Evolutionary conservation across 2,888 invertebrate genomes (phyloP).

Genomic region (Anthoptus insignis): DNA sequence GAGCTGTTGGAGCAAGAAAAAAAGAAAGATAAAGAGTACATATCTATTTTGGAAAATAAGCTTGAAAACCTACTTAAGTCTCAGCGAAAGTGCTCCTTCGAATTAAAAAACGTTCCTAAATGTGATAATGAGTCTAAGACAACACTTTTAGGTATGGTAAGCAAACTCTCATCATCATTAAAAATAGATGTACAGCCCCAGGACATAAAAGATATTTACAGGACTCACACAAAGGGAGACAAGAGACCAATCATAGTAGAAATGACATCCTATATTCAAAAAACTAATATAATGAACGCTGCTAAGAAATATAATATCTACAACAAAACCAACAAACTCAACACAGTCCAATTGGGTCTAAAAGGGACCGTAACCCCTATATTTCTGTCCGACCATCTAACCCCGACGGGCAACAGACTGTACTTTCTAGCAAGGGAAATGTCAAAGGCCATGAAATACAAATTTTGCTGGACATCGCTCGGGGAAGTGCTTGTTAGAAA

Average conservation of each 20-base stretch:
- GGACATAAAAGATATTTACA: too few relatives aligned
- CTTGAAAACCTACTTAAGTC: slow-evolving; percentile 25
- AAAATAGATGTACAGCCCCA: slow-evolving; percentile 17
- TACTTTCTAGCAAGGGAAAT: slow-evolving; percentile 37
- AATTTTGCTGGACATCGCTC: slow-evolving; percentile 42
- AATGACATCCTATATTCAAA: slow-evolving; percentile 28
- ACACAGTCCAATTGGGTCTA: slow-evolving; percentile 23
- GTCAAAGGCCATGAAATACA: slow-evolving; percentile 17
- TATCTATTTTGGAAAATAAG: slow-evolving; percentile 23
- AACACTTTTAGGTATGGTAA: slow-evolving; percentile 21
- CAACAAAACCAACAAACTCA: slow-evolving; percentile 36
- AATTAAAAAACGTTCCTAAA: slow-evolving; percentile 32
- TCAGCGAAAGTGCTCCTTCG: slow-evolving; percentile 30
- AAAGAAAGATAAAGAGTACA: slow-evolving; percentile 20
- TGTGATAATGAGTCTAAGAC: slow-evolving; percentile 27
- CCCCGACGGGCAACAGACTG: slow-evolving; percentile 4
- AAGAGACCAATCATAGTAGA: slow-evolving; percentile 24
- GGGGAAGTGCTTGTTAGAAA: slow-evolving; percentile 26
- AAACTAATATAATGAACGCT: slow-evolving; percentile 25
- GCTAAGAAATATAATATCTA: slow-evolving; percentile 33
- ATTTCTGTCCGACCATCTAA: not conserved
- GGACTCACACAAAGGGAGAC: too few relatives aligned
- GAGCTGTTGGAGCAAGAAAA: slow-evolving; percentile 13
- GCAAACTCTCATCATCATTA: slow-evolving; percentile 21
- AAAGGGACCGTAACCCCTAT: too few relatives aligned